Evolutionary conservation across 2,888 invertebrate species (phyloP), one percentile per base, ranked within the genome.

Genomic region (Trisateles emortualis): DNA sequence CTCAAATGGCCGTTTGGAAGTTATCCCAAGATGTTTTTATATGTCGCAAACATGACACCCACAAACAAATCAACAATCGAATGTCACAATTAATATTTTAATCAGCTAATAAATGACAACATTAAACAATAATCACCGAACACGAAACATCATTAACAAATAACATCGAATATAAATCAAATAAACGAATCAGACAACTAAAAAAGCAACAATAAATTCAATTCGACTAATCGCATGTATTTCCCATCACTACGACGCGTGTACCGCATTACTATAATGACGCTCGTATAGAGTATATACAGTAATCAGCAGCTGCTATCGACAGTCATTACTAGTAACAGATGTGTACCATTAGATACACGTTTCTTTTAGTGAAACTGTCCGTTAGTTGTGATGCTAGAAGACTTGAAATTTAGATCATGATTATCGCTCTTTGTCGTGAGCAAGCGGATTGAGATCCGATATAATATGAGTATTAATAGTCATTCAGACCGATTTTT

Each of bases 261-360:
- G 85, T 74, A 60, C 74, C 72, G 78, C 70, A 86, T 88, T 87
- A 86, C 79, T 48, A 68, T 88, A 88, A 90, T 86, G 82, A 81
- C 75, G 78, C 66, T 78, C 73, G 78, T 81, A 77, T 79, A 84
- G 87, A 87, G 84, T 84, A 84, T 83, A 83, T 79, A 83, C 84
- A 81, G 87, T 80, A 86, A 87, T 87, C 76, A 74, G 56, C 74
- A 79, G 77, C 77, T 83, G 83, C 79, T 79, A 81, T 81, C 76
- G 79, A 75, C 74, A 71, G 67, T 61, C 64, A 71, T 71, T 69
- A 72, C 38, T 11, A 39, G 43, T 24, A 51, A 45, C 48, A 55
- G 55, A 56, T 63, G 50, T 61, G 46, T 69, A 55, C 54, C 68
- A 64, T 72, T 69, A 68, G 50, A 36, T 24, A 29, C 53, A 46